Base-by-base conservation (phyloP, 64 coral and sea anemone species). In the Montipora sp. region DNA sequence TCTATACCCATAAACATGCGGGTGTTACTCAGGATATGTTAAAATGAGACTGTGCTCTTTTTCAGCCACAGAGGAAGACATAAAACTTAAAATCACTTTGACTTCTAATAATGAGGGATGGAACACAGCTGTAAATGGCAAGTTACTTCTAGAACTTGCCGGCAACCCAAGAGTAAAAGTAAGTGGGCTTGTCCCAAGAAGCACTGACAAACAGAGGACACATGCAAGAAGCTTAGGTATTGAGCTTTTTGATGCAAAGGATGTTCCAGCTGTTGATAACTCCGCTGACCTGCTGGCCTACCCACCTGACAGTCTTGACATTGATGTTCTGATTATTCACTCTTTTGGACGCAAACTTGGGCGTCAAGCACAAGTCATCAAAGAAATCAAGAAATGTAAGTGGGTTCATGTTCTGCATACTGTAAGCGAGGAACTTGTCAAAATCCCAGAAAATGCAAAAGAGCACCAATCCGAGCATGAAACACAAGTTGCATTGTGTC, bases 341-440 rank as follows among this genome's bases (percentile, higher is more conserved):
- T 85, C 82, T 21, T 85, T 71, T 71, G 82, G 82, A 3, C 82
- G 65, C 19, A 18, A 71, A 18, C 43, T 85, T 16, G 82, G 82
- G 5, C 43, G 19, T 23, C 82, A 85, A 49, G 82, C 82, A 71
- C 63, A 85, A 50, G 20, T 85, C 12, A 72, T 85, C 15, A 85
- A 49, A 59, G 82, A 85, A 18, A 50, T 18, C 1, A 85, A 85
- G 19, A 70, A 23, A 5, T 85, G 82, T 47, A 85, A 85, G 46
- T 85, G 82, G 82, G 10, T 85, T 50, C 82, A 71, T 70, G 82
- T 85, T 85, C 44, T 85, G 45, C 82, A 85, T 63, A 85, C 82
- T 49, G 65, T 85, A 5, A 71, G 82, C 50, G 82, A 85, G 15
- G 82, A 85, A 51, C 47, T 85, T 21, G 61, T 22, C 6, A 69